Evolutionary conservation across 1,140 invertebrate genomes (phyloP).

Genomic region (Pseudomyrmex pallidus): DNA sequence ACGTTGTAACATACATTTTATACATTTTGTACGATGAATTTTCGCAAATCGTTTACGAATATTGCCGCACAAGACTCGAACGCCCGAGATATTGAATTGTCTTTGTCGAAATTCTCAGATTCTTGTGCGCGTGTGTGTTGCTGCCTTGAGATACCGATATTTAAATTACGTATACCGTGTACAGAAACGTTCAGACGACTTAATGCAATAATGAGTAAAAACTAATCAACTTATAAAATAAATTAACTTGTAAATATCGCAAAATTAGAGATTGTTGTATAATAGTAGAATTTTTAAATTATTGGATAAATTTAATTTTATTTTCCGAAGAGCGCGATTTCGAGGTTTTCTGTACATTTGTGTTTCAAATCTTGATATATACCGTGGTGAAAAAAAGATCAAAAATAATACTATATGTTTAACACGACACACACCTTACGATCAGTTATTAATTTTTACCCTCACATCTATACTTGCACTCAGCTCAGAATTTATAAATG

Average conservation of each 20-base stretch:
- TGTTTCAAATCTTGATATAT: background rate
- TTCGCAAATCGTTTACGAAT: constrained; percentile 13
- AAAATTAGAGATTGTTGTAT: no score
- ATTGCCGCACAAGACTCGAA: background rate
- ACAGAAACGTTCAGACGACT: background rate
- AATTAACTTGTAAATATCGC: background rate
- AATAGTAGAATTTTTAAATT: no score
- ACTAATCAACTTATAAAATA: background rate
- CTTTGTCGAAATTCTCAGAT: background rate
- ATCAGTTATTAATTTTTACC: background rate
- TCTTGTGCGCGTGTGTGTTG: no score
- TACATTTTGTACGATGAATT: constrained; percentile 29
- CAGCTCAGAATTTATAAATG: constrained; percentile 24
- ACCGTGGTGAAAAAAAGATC: no score
- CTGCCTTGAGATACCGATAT: background rate
- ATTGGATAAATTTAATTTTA: no score
- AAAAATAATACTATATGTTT: no score
- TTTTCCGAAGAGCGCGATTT: background rate
- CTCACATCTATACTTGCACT: background rate
- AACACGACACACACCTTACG: background rate
- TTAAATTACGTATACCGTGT: background rate
- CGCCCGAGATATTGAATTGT: background rate
- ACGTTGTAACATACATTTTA: constrained; percentile 41
- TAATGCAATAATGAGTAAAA: constrained; percentile 1
- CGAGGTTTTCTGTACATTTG: background rate